Conservation (phyloP, 2,797 vertebrate genomes). For the Eulemur albifrons region DNA sequence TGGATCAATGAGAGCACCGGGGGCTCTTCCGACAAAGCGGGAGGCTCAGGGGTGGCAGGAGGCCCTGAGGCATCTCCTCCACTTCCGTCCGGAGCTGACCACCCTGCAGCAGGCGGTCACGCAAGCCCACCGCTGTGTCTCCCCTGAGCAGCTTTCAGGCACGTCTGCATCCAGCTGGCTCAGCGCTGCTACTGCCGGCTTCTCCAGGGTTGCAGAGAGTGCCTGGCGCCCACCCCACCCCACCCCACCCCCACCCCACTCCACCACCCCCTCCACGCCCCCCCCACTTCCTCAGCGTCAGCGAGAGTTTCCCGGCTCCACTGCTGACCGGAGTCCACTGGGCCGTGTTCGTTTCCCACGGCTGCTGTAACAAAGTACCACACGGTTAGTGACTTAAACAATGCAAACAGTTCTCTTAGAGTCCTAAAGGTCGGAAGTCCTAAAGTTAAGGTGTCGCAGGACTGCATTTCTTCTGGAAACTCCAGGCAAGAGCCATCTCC, state of each 20-base stretch:
- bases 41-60: neutral
- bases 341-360: neutral
- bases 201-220: neutral
- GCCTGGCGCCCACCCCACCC: fast-evolving
- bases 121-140: neutral
- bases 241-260: no score
- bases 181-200: neutral
- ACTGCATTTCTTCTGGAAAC: neutral
- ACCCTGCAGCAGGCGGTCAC: fast-evolving
- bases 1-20: neutral
- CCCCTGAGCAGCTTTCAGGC: neutral
- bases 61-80: neutral
- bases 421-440: neutral
- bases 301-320: neutral
- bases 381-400: neutral
- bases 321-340: neutral
- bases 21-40: neutral
- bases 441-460: no score
- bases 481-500: neutral
- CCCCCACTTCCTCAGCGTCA: neutral
- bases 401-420: fast-evolving
- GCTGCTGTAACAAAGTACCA: no score
- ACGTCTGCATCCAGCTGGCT: neutral
- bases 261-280: fast-evolving
- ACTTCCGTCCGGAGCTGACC: no score